Percentiles rank a stretch among this genome's conserved stretches.
Conservation (phyloP, 2,797 vertebrate species). For the Glossophaga mutica region DNA sequence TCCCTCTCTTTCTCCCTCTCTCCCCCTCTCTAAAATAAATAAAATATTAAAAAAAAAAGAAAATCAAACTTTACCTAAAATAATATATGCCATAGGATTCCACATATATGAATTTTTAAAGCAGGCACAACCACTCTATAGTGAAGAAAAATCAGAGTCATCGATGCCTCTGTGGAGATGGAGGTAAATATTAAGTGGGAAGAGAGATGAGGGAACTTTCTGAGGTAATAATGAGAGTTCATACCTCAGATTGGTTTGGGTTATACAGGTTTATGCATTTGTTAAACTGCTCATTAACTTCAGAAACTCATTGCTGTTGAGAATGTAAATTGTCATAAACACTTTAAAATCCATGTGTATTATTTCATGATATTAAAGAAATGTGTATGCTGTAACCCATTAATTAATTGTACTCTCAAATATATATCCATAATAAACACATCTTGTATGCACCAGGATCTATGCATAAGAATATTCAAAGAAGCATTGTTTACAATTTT, state of each 20-base stretch:
- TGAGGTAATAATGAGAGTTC: neutral
- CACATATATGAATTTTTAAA: neutral
- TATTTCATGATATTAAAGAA: neutral
- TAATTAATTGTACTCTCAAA: neutral
- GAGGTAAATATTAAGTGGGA: neutral
- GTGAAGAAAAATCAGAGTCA: neutral
- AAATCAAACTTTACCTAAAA: neutral
- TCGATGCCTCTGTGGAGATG: neutral
- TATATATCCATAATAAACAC: neutral
- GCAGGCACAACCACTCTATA: neutral
- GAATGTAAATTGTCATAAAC: neutral
- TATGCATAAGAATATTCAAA: neutral
- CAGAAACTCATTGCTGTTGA: neutral
- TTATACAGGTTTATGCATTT: neutral
- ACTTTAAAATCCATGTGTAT: neutral
- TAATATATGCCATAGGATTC: neutral
- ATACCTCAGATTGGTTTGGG: neutral
- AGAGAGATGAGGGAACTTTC: neutral
- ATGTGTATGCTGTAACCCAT: neutral
- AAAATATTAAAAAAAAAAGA: neutral
- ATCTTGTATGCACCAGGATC: neutral
- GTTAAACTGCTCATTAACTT: neutral
- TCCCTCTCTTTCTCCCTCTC: no score
- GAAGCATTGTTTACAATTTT: neutral
- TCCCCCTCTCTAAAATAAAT: no score